Evolutionary conservation across 2,113 vertebrate genomes (phyloP), one percentile per base, ranked within the genome.

Genomic region (Paradisaea rubra): DNA sequence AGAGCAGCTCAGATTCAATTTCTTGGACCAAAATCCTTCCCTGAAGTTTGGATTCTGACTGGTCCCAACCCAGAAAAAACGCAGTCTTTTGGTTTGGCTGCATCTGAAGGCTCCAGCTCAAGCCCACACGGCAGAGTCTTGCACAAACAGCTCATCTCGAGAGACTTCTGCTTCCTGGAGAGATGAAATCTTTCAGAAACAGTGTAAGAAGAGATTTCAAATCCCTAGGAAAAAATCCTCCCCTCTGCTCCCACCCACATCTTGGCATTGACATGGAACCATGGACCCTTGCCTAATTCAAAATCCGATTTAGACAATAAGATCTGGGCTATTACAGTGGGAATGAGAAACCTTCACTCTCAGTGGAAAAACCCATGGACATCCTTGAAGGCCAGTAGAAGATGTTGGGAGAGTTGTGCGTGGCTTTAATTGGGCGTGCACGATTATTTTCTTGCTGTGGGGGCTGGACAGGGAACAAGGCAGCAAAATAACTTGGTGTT

Each of bases 151-250:
- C 69, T 74, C 76, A 81, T 96, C 93, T 81, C 52, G 0, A 86
- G 95, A 91, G 94, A 92, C 9, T 86, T 68, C 68, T 87, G 66
- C 91, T 95, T 95, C 94, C 93, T 83, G 88, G 76, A 95, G 95
- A 95, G 86, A 97, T 94, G 79, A 94, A 96, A 95, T 91, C 93
- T 95, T 96, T 95, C 72, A 92, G 86, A 91, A 91, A 93, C 56
- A 54, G 60, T 0, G 4, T 68, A 86, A 95, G 74, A 83, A 83
- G 88, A 91, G 35, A 94, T 95, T 95, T 95, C 88, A 95, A 81
- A 45, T 94, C 88, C 81, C 79, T 24, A 86, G 76, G 82, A 95
- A 96, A 93, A 92, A 66, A 66, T 74, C 44, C 20, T 94, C 22
- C 42, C 47, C 88, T 88, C 66, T 0, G 0, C 73, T 96, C 91